Conservation (phyloP, 2,888 invertebrate species). For the Cheilosia pagana region DNA sequence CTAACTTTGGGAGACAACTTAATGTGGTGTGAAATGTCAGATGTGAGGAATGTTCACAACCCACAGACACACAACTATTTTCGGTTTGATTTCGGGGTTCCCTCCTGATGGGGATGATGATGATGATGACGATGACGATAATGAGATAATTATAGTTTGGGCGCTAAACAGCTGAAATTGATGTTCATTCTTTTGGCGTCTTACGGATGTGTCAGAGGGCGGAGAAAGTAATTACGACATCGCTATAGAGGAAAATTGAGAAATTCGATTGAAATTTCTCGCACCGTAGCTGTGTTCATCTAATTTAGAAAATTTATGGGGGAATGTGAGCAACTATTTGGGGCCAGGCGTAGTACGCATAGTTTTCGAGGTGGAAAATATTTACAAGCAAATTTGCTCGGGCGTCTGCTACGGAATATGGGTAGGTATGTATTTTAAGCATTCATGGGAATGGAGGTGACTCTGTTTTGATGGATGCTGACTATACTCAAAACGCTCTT, state of each 20-base stretch:
- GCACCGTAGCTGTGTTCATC: constrained; percentile 33
- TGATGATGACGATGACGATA: constrained; percentile 37
- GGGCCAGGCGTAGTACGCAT: background rate
- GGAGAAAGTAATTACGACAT: background rate
- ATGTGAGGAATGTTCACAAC: constrained; percentile 60
- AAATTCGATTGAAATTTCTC: constrained; percentile 51
- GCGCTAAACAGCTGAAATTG: constrained; percentile 42
- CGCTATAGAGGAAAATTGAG: constrained; percentile 29
- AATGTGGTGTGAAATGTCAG: constrained; percentile 67
- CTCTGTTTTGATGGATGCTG: too few species aligned
- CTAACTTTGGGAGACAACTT: constrained; percentile 60
- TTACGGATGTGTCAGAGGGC: too few species aligned
- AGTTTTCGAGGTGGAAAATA: too few species aligned
- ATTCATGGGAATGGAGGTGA: too few species aligned
- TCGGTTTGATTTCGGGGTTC: constrained; percentile 47
- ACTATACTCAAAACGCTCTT: too few species aligned
- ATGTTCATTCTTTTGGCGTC: constrained; percentile 44
- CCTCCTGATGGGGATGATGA: constrained; percentile 9
- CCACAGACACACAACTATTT: constrained; percentile 54
- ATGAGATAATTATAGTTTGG: constrained; percentile 51
- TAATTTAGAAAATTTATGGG: constrained; percentile 57
- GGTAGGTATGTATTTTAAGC: too few species aligned
- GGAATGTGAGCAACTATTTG: constrained; percentile 43
- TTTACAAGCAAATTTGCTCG: too few species aligned
- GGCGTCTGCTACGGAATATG: too few species aligned